These are phyloP conservation scores for Drosophila bunnanda DNA, from an alignment of 2,888 invertebrate species.

Conservation along the genomic window DNA sequence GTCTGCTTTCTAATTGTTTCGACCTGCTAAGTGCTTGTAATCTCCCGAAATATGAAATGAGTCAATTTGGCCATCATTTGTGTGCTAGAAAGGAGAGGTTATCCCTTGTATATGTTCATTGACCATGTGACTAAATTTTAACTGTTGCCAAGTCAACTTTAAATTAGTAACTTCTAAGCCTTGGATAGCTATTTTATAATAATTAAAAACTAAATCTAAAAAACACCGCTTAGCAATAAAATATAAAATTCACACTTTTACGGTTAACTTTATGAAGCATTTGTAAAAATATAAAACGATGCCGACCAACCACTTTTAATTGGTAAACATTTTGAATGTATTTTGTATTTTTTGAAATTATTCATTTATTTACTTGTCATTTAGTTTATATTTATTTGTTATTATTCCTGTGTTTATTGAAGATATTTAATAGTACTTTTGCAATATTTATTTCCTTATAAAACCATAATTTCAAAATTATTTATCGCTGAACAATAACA, in stretches of 20 bases:
- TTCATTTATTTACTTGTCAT: background rate
- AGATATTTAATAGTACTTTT: background rate
- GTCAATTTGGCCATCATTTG: background rate
- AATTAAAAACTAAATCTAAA: background rate
- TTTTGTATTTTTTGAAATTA: background rate
- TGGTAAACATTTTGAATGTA: background rate
- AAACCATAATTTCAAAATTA: background rate
- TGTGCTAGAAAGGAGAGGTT: background rate
- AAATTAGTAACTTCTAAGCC: background rate
- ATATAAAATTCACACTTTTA: constrained; percentile 1
- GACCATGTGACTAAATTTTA: background rate
- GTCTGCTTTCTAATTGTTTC: constrained; percentile 30
- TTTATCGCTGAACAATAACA: background rate
- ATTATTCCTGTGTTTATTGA: too few species aligned
- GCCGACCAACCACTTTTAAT: background rate
- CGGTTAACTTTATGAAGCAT: background rate
- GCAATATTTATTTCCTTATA: background rate
- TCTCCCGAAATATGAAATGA: background rate
- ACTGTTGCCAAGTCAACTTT: constrained; percentile 9
- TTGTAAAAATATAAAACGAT: background rate
- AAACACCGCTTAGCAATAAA: background rate
- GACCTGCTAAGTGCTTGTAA: constrained; percentile 13
- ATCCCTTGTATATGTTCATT: background rate
- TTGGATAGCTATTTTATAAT: background rate
- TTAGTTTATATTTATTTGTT: background rate